Evolutionary conservation across 2,113 vertebrate species (phyloP), one percentile per base, ranked within the genome.

Genomic region (Hippocampus abdominalis): DNA sequence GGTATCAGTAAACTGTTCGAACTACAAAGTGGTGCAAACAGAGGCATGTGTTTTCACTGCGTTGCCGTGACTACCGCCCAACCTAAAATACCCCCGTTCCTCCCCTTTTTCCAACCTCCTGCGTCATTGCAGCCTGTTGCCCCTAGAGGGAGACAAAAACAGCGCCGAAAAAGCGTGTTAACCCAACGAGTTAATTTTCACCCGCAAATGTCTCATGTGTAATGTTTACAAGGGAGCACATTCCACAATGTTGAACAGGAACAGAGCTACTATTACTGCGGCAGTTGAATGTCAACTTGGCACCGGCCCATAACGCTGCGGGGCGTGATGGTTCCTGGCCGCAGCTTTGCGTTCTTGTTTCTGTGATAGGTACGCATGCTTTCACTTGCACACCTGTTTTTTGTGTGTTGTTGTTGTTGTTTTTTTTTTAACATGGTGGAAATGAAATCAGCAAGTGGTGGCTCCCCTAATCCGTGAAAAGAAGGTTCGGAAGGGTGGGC

Each of bases 21-120:
- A 16, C 57, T 18, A 18, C 27, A 8, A 29, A 16, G 25, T 60
- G 57, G 25, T 8, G 3, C 4, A 11, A 56, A 56, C 23, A 8
- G 7, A 62, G 9, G 12, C 8, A 39, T 39, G 20, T 74, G 44
- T 81, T 84, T 88, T 79, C 74, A 42, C 73, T 71, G 20, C 9
- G 77, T 88, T 80, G 80, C 68, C 86, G 66, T 57, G 68, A 86
- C 73, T 84, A 86, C 87, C 21, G 0, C 27, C 54, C 63, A 25
- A 23, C 6, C 61, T 8, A 9, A 3, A 36, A 12, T 4, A 36
- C 20, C 61, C 20, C 11, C 16, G 5, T 23, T 23, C 42, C 23
- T 25, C 42, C 63, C 42, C 6, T 20, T 4, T 60, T 18, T 60
- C 3, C 23, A 10, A 29, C 12, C 13, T 42, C 36, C 12, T 20